A percentile compares a stretch with the other conserved stretches of the same genome.
These are phyloP conservation scores for Caenorhabditis sp. DNA, from an alignment of 2,888 invertebrate genomes.

Conservation along the genomic window DNA sequence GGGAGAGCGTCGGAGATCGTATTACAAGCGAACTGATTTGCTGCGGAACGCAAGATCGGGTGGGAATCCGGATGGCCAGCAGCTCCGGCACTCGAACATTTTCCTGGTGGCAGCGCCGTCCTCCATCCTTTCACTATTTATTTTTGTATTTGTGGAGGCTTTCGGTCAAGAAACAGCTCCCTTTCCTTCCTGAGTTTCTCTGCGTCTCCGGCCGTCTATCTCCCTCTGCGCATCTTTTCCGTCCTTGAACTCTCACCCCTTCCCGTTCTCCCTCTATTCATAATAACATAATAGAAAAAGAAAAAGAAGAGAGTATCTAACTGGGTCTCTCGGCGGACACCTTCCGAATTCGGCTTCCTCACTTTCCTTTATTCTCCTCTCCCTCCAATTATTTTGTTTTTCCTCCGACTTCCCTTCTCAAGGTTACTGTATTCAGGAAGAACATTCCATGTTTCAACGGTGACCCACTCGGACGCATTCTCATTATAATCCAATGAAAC, in stretches of 20 bases:
- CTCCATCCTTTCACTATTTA: conserved; percentile 24
- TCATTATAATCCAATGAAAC: conserved; percentile 28
- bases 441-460: conserved; percentile 16
- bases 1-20: conserved; percentile 9
- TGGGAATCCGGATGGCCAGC: conserved; percentile 27
- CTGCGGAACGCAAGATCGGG: not conserved
- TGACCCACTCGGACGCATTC: conserved; percentile 10
- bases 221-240: conserved; percentile 8
- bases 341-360: not conserved
- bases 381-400: conserved; percentile 1
- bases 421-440: not conserved
- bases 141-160: conserved; percentile 39
- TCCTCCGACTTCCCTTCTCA: not conserved
- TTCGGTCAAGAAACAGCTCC: conserved; percentile 17
- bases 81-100: conserved; percentile 47
- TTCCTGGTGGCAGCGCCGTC: conserved; percentile 11
- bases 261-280: conserved; percentile 3
- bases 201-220: conserved; percentile 10
- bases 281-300: too few relatives aligned
- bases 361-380: conserved; percentile 17
- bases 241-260: conserved; percentile 45
- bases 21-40: conserved; percentile 30
- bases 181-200: conserved; percentile 3
- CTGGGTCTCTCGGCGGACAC: conserved; percentile 17
- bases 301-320: not conserved